Percentiles rank a stretch among this genome's conserved stretches.
phyloP scores from a whole-genome alignment of 2,888 invertebrate species.

The Amphipoea lucens region DNA sequence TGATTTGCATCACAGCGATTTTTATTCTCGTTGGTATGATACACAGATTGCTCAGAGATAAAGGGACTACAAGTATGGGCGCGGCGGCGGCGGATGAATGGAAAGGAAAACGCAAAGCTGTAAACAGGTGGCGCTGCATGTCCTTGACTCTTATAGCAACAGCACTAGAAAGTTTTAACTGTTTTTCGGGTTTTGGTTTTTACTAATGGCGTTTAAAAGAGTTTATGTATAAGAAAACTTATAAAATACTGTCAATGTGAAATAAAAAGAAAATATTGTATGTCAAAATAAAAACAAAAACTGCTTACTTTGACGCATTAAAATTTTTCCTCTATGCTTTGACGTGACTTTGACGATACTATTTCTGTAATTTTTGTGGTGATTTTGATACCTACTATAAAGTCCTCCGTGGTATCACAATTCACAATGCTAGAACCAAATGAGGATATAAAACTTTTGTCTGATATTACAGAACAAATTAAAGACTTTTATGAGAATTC shows the following conservation, averaged over 20 bases:
- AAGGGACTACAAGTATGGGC: too few species aligned
- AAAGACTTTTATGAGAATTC: conserved; percentile 85
- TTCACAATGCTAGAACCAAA: conserved; percentile 60
- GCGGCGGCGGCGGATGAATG: too few species aligned
- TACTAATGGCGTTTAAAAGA: background rate
- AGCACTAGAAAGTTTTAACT: background rate
- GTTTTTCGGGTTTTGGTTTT: background rate
- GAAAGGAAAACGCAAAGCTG: background rate
- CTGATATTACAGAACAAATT: conserved; percentile 81
- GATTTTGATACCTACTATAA: conserved; percentile 5
- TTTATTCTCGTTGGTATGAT: background rate
- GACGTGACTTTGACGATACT: background rate
- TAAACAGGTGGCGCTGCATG: background rate
- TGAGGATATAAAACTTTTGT: conserved; percentile 75
- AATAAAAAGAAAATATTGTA: background rate
- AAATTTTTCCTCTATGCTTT: too few species aligned
- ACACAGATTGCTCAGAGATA: background rate
- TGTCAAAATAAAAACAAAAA: conserved; percentile 15
- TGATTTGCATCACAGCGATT: background rate
- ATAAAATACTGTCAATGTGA: background rate
- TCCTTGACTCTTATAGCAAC: background rate
- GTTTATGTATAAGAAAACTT: background rate
- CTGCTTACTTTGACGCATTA: background rate
- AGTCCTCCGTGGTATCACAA: conserved; percentile 18
- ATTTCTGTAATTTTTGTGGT: conserved; percentile 1